Base-by-base conservation (phyloP, 2,888 invertebrate genomes). In the Cosmia pyralina region DNA sequence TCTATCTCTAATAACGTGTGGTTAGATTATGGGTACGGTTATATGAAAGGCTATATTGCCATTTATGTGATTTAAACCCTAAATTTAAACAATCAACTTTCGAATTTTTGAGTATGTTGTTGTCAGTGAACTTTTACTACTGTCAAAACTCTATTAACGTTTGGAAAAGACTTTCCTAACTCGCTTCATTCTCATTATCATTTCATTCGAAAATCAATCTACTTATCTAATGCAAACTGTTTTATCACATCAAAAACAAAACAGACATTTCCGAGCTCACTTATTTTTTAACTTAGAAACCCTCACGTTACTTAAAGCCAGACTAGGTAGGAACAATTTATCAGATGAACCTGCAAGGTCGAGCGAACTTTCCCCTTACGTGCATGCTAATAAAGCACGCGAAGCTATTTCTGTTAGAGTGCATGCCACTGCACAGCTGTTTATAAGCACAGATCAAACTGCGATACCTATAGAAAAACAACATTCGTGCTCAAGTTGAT, bases 311-410 rank as follows among this genome's bases (percentile, higher is more conserved):
- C 57, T 70, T 81, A 41, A 75, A 57, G 64, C 66, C 55, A 75
- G 70, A 77, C 79, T 74, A 28, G 64, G 69, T 79, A 60, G 58
- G 58, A 83, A 76, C 74, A 70, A 71, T 78, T 79, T 79, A 85
- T 85, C 84, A 69, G 84, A 85, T 81, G 79, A 79, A 85, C 80
- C 82, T 85, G 82, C 90, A 93, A 92, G 92, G 93, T 88, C 90
- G 83, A 76, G 83, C 83, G 81, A 89, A 91, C 92, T 92, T 93
- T 93, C 90, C 88, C 90, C 88, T 89, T 72, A 83, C 88, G 77
- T 81, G 83, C 76, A 85, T 80, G 79, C 75, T 74, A 81, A 83
- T 83, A 82, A 72, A 82, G 76, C 89, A 90, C 88, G 89, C 89
- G 53, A 89, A 79, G 81, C 74, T 85, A 85, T 85, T 86, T 85